Percentiles rank a stretch among this genome's conserved stretches.
phyloP scores from a whole-genome alignment of 2,888 invertebrate genomes.

The Andrena camellia region DNA sequence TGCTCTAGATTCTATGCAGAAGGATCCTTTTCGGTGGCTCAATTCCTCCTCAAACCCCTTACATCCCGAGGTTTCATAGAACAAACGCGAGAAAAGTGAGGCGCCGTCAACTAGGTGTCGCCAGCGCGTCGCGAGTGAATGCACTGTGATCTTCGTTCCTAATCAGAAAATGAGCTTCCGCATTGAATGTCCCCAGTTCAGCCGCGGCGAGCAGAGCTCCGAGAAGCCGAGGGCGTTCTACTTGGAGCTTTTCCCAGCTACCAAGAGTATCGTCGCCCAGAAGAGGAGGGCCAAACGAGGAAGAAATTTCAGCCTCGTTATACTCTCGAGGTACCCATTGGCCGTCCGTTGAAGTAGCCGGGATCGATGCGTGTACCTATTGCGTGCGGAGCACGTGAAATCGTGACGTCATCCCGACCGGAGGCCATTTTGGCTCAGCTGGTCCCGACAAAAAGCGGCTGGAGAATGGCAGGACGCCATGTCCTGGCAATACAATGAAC shows the following conservation, averaged over 20 bases:
- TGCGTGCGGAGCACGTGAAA: conserved; percentile 64
- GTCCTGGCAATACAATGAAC: conserved; percentile 78
- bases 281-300: not conserved
- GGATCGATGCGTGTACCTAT: conserved; percentile 62
- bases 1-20: not conserved
- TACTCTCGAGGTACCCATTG: conserved; percentile 48
- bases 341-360: conserved; percentile 32
- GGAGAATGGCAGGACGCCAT: conserved; percentile 81
- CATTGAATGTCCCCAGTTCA: not conserved
- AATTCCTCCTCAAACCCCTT: not conserved
- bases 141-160: not conserved
- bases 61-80: not conserved
- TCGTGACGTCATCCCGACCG: conserved; percentile 77
- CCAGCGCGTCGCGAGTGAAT: not conserved
- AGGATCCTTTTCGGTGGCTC: conserved; percentile 5
- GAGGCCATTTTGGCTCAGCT: conserved; percentile 85
- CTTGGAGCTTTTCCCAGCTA: conserved; percentile 19
- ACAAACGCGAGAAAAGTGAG: not conserved
- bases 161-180: not conserved
- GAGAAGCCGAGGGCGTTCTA: not conserved
- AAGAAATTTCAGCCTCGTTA: conserved; percentile 22
- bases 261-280: not conserved
- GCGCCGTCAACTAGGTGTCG: too few species aligned
- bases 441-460: conserved; percentile 80
- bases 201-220: too few species aligned